phyloP scores from a whole-genome alignment of 2,888 invertebrate species.

The Nomada ruficornis region DNA sequence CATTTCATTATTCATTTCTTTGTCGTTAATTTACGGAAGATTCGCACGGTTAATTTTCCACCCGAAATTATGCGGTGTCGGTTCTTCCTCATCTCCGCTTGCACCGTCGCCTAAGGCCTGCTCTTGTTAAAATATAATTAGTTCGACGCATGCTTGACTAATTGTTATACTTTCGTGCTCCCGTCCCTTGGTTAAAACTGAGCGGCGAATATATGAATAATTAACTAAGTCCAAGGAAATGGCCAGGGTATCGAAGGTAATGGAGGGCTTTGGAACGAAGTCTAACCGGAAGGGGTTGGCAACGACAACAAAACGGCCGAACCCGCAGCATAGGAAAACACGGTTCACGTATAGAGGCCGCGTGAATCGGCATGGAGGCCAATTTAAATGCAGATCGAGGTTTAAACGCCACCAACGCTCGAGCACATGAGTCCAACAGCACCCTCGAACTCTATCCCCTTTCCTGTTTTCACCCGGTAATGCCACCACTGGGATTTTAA shows the following conservation, averaged over 20 bases:
- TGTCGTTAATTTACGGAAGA: conserved; percentile 24
- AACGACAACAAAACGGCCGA: conserved; percentile 64
- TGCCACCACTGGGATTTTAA: conserved; percentile 75
- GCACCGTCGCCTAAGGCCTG: background rate
- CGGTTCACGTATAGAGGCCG: conserved; percentile 32
- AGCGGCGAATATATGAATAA: conserved; percentile 58
- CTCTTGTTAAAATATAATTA: conserved; percentile 42
- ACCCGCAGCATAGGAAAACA: conserved; percentile 64
- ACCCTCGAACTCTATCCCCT: conserved; percentile 50
- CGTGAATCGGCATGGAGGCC: conserved; percentile 69
- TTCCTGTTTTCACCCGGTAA: conserved; percentile 59
- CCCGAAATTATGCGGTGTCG: conserved; percentile 4
- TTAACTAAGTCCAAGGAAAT: conserved; percentile 70
- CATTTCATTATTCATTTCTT: conserved; percentile 7
- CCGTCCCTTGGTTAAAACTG: conserved; percentile 26
- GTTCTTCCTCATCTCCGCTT: background rate
- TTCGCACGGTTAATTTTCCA: conserved; percentile 15
- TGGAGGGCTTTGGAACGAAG: conserved; percentile 59
- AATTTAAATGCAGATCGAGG: conserved; percentile 80
- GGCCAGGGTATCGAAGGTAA: conserved; percentile 67
- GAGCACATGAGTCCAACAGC: conserved; percentile 70
- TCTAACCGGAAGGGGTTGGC: conserved; percentile 39
- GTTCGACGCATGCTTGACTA: conserved; percentile 11
- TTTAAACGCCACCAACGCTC: conserved; percentile 70
- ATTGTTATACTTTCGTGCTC: background rate